Conservation (phyloP, 1,140 invertebrate species). For the Anadara kagoshimensis region DNA sequence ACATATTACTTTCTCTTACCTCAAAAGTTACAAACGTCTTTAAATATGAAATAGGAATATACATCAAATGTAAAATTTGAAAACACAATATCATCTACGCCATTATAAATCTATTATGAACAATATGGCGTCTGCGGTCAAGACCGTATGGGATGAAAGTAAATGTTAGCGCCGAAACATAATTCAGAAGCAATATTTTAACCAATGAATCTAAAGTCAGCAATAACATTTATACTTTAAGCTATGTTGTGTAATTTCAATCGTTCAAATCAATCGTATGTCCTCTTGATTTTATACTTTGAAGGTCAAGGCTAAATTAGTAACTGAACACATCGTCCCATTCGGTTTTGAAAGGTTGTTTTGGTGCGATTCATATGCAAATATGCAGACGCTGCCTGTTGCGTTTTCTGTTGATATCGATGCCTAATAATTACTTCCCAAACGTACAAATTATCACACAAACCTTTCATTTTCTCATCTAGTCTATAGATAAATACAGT, state of each 20-base stretch:
- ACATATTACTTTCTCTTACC: too few relatives aligned
- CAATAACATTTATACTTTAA: too few relatives aligned
- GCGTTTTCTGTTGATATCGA: not conserved
- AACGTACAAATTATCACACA: not conserved
- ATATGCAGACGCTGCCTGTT: not conserved
- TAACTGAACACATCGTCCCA: not conserved
- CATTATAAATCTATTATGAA: constrained; percentile 20
- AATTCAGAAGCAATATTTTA: constrained; percentile 5
- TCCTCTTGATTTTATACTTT: too few relatives aligned
- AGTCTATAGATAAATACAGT: not conserved
- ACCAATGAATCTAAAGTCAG: too few relatives aligned
- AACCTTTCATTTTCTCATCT: not conserved
- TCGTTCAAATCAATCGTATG: too few relatives aligned
- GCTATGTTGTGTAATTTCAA: too few relatives aligned
- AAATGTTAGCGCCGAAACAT: not conserved
- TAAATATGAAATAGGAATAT: not conserved
- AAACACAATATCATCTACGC: too few relatives aligned
- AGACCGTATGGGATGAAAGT: constrained; percentile 22
- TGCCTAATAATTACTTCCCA: not conserved
- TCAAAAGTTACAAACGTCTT: constrained; percentile 1
- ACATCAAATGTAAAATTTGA: too few relatives aligned
- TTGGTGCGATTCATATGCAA: constrained; percentile 11
- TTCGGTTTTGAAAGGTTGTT: constrained; percentile 17
- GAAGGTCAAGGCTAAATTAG: constrained; percentile 17
- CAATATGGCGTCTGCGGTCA: constrained; percentile 57